Conservation (phyloP, 2,888 invertebrate species). For the Pegoplata infirma region DNA sequence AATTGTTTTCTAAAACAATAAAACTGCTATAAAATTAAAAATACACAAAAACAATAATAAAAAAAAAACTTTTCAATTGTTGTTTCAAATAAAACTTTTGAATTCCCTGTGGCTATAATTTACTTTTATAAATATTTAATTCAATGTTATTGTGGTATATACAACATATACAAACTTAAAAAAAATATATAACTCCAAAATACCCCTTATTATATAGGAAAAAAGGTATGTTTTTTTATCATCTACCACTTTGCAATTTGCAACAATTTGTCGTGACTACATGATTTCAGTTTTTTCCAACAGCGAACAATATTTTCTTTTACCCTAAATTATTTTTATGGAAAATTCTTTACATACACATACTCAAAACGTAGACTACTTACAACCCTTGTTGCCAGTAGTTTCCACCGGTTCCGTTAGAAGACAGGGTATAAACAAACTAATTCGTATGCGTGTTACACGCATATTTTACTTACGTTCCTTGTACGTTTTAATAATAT, state of each 20-base stretch:
- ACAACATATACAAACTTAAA: neutral
- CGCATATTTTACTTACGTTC: slow-evolving; percentile 35
- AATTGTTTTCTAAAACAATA: slow-evolving; percentile 51
- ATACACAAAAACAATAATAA: slow-evolving; percentile 22
- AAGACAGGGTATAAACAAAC: slow-evolving; percentile 10
- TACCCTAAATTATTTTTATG: slow-evolving; percentile 16
- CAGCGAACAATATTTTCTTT: slow-evolving; percentile 25
- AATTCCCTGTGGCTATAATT: slow-evolving; percentile 54
- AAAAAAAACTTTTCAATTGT: slow-evolving; percentile 54
- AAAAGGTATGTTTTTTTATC: neutral
- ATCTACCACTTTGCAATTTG: slow-evolving; percentile 32
- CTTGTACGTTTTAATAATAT: slow-evolving; percentile 17
- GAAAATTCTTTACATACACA: no score
- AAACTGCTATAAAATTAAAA: slow-evolving; percentile 40
- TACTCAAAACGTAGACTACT: neutral
- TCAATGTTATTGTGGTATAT: slow-evolving; percentile 49
- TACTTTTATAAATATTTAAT: slow-evolving; percentile 63
- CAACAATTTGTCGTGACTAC: slow-evolving; percentile 61
- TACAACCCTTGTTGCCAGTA: slow-evolving; percentile 40
- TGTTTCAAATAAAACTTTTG: slow-evolving; percentile 48
- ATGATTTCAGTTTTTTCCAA: slow-evolving; percentile 36
- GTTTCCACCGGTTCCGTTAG: slow-evolving; percentile 9
- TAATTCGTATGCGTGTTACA: slow-evolving; percentile 59
- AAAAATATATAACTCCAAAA: slow-evolving; percentile 18
- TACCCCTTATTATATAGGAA: slow-evolving; percentile 1